phyloP scores from a whole-genome alignment of 2,113 vertebrate genomes.

The Platichthys stellatus region DNA sequence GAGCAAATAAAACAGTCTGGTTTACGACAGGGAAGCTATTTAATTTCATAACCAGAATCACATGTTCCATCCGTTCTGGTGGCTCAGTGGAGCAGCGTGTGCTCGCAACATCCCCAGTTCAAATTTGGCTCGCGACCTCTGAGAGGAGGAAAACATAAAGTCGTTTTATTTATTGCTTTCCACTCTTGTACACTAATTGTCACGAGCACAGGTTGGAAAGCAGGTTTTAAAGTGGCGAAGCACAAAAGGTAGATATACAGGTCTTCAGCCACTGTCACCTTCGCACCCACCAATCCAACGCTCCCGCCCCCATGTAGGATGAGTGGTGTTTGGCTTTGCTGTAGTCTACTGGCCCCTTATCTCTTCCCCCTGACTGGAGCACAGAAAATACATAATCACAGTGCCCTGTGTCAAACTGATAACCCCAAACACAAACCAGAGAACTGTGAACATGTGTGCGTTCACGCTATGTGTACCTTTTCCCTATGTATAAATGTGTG shows the following conservation, averaged over 20 bases:
- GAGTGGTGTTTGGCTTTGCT: slow-evolving; percentile 62
- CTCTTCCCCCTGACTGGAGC: slow-evolving; percentile 63
- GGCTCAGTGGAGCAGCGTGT: slow-evolving; percentile 29
- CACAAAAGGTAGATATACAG: slow-evolving; percentile 32
- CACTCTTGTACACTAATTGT: neutral
- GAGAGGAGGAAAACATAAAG: neutral
- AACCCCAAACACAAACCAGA: slow-evolving; percentile 67
- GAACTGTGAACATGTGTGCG: slow-evolving; percentile 24
- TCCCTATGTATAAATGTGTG: slow-evolving; percentile 27
- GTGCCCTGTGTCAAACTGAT: slow-evolving; percentile 78
- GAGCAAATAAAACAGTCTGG: slow-evolving; percentile 70
- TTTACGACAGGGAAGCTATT: slow-evolving; percentile 64
- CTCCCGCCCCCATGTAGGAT: slow-evolving; percentile 27
- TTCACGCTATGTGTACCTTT: slow-evolving; percentile 25
- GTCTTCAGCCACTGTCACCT: slow-evolving; percentile 40
- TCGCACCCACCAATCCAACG: slow-evolving; percentile 14
- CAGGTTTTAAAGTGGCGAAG: slow-evolving; percentile 5
- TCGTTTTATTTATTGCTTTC: neutral
- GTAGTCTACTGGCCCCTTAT: slow-evolving; percentile 64
- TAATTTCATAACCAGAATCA: slow-evolving; percentile 69
- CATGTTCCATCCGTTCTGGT: slow-evolving; percentile 44
- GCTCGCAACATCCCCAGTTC: slow-evolving; percentile 12
- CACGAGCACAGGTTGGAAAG: neutral
- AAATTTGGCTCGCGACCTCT: slow-evolving; percentile 18
- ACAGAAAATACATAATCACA: slow-evolving; percentile 76